Evolutionary conservation across 2,888 invertebrate genomes (phyloP).

Genomic region (Xanthia icteritia): DNA sequence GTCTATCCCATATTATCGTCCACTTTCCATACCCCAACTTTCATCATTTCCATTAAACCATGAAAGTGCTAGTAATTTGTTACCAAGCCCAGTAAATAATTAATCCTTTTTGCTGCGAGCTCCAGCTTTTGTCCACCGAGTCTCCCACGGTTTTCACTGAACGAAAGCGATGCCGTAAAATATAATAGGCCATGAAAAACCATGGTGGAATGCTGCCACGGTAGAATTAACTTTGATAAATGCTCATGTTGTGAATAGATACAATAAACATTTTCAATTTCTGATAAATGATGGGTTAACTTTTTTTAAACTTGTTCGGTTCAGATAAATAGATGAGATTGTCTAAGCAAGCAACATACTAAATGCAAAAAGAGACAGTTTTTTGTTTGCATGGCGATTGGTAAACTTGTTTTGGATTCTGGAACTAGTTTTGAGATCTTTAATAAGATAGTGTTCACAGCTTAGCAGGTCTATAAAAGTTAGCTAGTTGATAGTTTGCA

Average conservation of each 20-base stretch:
- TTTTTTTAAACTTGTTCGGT: slow-evolving; percentile 1
- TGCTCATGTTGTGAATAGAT: slow-evolving; percentile 9
- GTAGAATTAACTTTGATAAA: slow-evolving; percentile 44
- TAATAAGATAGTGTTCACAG: slow-evolving; percentile 7
- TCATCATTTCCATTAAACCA: slow-evolving; percentile 23
- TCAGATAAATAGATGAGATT: background rate
- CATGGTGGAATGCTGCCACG: slow-evolving; percentile 43
- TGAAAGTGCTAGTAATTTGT: slow-evolving; percentile 45
- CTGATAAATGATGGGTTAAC: background rate
- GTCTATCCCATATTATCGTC: background rate
- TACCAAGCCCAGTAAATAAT: slow-evolving; percentile 43
- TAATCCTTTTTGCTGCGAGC: slow-evolving; percentile 45
- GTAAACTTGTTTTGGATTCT: slow-evolving; percentile 33
- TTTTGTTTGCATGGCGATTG: slow-evolving; percentile 10
- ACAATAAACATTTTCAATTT: slow-evolving; percentile 10
- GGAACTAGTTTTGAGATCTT: slow-evolving; percentile 26
- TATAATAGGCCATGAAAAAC: slow-evolving; percentile 63
- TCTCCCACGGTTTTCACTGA: slow-evolving; percentile 64
- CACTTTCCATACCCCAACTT: slow-evolving; percentile 7
- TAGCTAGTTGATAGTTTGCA: background rate
- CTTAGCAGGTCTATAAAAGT: slow-evolving; percentile 30
- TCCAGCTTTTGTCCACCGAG: slow-evolving; percentile 48
- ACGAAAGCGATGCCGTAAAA: slow-evolving; percentile 61
- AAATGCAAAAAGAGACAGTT: slow-evolving; percentile 1
- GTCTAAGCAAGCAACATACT: background rate